Conservation (phyloP, 2,888 invertebrate species). For the Thysanoteuthis rhombus region DNA sequence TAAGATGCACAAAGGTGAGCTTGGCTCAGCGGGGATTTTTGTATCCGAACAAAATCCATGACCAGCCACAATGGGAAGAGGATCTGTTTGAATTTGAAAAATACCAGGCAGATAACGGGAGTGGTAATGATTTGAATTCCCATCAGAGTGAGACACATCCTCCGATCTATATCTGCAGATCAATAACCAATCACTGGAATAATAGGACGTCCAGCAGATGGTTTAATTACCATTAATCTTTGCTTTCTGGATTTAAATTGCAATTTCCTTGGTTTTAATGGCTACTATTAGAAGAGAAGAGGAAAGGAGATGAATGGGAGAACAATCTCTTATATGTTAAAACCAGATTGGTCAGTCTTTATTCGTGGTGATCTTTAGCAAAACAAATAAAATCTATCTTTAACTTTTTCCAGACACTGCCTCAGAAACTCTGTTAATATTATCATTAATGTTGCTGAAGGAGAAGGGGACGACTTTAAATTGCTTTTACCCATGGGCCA, state of each 20-base stretch:
- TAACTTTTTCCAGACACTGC: no score
- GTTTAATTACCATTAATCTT: not conserved
- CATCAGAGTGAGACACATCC: not conserved
- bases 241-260: conserved; percentile 1
- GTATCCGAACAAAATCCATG: not conserved
- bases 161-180: not conserved
- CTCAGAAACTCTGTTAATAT: no score
- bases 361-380: no score
- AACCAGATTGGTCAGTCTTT: no score
- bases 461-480: no score
- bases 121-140: not conserved
- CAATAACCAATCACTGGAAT: not conserved
- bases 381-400: no score
- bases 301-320: not conserved
- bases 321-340: no score
- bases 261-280: not conserved
- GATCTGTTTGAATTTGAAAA: not conserved
- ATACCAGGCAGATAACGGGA: not conserved
- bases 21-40: not conserved
- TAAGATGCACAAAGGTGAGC: no score
- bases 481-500: no score
- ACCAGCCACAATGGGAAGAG: not conserved
- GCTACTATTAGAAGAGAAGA: not conserved
- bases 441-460: no score
- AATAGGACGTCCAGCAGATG: not conserved